Evolutionary conservation across 2,888 invertebrate genomes (phyloP).

Genomic region (Nephrotoma guestfalica): DNA sequence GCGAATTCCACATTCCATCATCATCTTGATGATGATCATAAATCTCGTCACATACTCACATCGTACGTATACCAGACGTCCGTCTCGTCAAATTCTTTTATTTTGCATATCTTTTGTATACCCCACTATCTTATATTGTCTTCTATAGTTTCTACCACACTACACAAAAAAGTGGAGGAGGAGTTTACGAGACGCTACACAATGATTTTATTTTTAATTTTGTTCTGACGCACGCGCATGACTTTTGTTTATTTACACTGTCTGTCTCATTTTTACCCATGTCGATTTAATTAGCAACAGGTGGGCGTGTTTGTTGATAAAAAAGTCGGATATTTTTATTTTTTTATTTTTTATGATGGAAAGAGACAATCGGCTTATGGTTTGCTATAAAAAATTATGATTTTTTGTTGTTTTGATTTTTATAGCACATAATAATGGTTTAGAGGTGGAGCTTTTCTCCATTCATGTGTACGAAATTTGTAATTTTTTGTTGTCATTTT

Average conservation of each 20-base stretch:
- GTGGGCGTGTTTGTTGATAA: neutral
- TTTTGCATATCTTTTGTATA: neutral
- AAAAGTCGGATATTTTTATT: neutral
- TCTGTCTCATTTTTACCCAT: neutral
- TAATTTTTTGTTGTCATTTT: neutral
- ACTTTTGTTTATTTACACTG: neutral
- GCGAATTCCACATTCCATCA: neutral
- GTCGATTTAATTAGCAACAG: neutral
- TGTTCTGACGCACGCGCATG: neutral
- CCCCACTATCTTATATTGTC: neutral
- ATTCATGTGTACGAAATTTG: neutral
- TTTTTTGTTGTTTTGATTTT: neutral
- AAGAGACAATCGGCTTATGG: neutral
- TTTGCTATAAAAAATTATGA: neutral
- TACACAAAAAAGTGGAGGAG: neutral
- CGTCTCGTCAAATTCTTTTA: neutral
- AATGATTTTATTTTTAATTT: neutral
- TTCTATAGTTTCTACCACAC: neutral
- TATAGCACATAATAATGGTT: neutral
- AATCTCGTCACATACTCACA: neutral
- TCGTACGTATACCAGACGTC: neutral
- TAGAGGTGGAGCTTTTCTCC: neutral
- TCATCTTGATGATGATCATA: neutral
- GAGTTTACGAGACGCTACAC: neutral
- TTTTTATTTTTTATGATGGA: neutral